Evolutionary conservation across 2,113 vertebrate species (phyloP).

Genomic region (Odontesthes bonariensis): DNA sequence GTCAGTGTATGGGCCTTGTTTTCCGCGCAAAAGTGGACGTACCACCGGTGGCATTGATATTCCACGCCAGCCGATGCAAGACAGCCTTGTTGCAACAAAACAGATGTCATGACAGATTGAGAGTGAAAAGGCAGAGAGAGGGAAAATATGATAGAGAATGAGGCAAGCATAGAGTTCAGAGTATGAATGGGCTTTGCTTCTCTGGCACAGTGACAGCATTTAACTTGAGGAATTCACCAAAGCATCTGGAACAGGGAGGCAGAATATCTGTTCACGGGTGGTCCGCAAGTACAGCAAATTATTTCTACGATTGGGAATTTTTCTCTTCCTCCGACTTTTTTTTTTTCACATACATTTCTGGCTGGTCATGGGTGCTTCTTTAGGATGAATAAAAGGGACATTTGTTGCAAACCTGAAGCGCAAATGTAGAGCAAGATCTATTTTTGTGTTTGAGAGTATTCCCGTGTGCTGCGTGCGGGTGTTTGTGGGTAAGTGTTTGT

Average conservation of each 20-base stretch:
- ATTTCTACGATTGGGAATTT: slow-evolving; percentile 57
- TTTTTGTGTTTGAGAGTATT: neutral
- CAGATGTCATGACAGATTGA: slow-evolving; percentile 66
- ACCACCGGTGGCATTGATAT: slow-evolving; percentile 25
- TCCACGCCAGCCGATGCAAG: slow-evolving; percentile 46
- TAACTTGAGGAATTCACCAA: slow-evolving; percentile 72
- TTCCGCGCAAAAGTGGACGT: slow-evolving; percentile 33
- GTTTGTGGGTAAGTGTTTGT: slow-evolving; percentile 8
- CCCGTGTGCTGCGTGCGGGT: slow-evolving; percentile 13
- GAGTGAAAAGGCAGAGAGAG: slow-evolving; percentile 61
- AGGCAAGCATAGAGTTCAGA: slow-evolving; percentile 31
- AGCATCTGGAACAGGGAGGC: slow-evolving; percentile 68
- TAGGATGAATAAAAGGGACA: slow-evolving; percentile 18
- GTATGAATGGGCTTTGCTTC: slow-evolving; percentile 56
- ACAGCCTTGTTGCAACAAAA: slow-evolving; percentile 54
- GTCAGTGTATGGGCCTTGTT: slow-evolving; percentile 24
- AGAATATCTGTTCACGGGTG: slow-evolving; percentile 72
- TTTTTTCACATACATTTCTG: slow-evolving; percentile 6
- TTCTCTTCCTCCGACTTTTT: slow-evolving; percentile 52
- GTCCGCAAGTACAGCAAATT: slow-evolving; percentile 72
- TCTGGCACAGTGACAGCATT: slow-evolving; percentile 70
- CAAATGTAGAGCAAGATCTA: neutral
- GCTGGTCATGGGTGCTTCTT: slow-evolving; percentile 9
- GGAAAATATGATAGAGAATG: slow-evolving; percentile 64
- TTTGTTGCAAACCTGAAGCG: slow-evolving; percentile 24